A percentile compares a stretch with the other conserved stretches of the same genome.
Evolutionary conservation across 2,888 invertebrate species (phyloP).

Genomic region (Lochmaea capreae): DNA sequence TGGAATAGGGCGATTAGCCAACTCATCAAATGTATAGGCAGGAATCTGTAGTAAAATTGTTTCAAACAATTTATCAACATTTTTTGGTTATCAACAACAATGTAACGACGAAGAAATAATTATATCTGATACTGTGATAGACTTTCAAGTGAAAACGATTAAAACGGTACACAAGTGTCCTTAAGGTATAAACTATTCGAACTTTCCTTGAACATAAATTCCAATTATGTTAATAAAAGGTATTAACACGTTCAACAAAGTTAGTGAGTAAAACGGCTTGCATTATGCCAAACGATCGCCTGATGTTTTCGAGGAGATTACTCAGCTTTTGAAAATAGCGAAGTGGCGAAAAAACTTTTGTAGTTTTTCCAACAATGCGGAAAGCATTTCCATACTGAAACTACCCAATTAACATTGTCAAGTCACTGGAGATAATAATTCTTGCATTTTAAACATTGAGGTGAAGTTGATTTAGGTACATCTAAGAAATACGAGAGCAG

Average conservation of each 20-base stretch:
- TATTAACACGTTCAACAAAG: slow-evolving; percentile 44
- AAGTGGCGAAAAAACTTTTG: not conserved
- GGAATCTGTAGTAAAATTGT: too few species aligned
- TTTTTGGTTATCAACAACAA: too few species aligned
- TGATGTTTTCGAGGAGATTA: slow-evolving; percentile 20
- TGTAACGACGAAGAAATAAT: too few species aligned
- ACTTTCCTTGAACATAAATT: slow-evolving; percentile 31
- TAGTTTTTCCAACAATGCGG: not conserved
- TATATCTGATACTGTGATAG: too few species aligned
- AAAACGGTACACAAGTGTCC: not conserved
- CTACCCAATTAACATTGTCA: not conserved
- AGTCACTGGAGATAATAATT: not conserved
- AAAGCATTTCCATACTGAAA: slow-evolving; percentile 4
- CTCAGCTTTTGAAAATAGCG: not conserved
- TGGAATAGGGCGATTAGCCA: too few species aligned
- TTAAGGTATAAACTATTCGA: not conserved
- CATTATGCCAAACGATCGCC: slow-evolving; percentile 32
- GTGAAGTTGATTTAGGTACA: not conserved
- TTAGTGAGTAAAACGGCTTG: slow-evolving; percentile 24
- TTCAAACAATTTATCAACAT: too few species aligned
- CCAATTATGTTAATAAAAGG: slow-evolving; percentile 43
- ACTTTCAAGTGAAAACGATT: not conserved
- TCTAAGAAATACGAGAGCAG: too few species aligned
- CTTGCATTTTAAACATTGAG: slow-evolving; percentile 6
- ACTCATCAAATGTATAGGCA: too few species aligned